Base-by-base conservation (phyloP, 2,888 invertebrate species). In the Erebia aethiops region DNA sequence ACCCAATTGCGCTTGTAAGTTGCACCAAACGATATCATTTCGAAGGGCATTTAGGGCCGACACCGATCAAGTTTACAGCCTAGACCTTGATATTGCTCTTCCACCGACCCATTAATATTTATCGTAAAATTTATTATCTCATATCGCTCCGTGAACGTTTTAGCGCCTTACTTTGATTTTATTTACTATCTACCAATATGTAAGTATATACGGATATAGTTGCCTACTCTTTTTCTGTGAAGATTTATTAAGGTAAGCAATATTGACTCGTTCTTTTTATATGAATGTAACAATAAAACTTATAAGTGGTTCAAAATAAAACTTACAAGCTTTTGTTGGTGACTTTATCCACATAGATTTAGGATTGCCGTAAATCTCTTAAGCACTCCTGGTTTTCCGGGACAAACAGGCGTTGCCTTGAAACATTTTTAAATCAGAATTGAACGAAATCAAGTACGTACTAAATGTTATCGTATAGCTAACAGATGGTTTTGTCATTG, bases 11-110 rank as follows among this genome's bases (percentile, higher is more conserved):
- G 35, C 52, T 51, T 52, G 10, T 56, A 35, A 41, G 61, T 66
- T 73, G 61, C 56, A 61, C 57, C 66, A 71, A 60, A 57, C 35
- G 49, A 16, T 66, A 66, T 41, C 18, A 57, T 52, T 49, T 56
- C 60, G 69, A 69, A 71, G 70, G 70, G 72, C 77, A 78, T 81
- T 81, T 80, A 81, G 77, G 77, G 75, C 81, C 80, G 78, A 70
- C 71, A 63, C 80, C 79, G 84, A 84, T 82, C 80, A 78, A 72
- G 64, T 83, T 84, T 83, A 84, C 77, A 75, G 70, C 81, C 76
- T 79, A 79, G 79, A 78, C 77, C 77, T 81, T 81, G 79, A 81
- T 78, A 79, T 76, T 74, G 72, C 76, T 77, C 75, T 74, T 74
- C 74, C 75, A 75, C 65, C 62, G 64, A 71, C 56, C 57, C 63